Base-by-base conservation (phyloP, 2,888 invertebrate genomes). In the Heliconius aoede region DNA sequence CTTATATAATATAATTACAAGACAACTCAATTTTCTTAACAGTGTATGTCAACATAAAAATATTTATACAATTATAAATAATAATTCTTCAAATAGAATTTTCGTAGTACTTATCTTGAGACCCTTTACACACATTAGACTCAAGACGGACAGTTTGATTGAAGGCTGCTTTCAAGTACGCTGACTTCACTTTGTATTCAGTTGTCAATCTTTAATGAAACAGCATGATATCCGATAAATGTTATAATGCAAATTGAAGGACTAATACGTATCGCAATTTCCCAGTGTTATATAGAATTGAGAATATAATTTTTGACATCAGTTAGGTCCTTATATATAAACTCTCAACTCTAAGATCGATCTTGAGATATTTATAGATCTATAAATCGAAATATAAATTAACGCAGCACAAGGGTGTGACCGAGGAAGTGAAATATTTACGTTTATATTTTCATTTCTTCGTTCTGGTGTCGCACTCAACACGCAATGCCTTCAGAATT, bases 111-210 rank as follows among this genome's bases (percentile, higher is more conserved):
- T 32, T 69, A 69, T 69, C 51, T 69, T 30, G 21, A 30, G 55
- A 24, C 55, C 55, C 32, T 69, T 69, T 69, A 32, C 36, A 58
- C 24, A 36, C 11, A 36, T 72, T 40, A 26, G 61, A 21, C 72
- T 26, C 58, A 28, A 61, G 72, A 72, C 61, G 60, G 72, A 72
- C 72, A 72, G 58, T 60, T n/a, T 72, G 36, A 72, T 72, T 61
- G 72, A 72, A 61, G 60, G 61, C 40, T 72, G 26, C 58, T 72
- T 72, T 72, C 72, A 72, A 60, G 72, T 61, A 61, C 72, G 60
- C 60, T 72, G 72, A 72, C 72, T 72, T 40, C 60, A 60, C 72
- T 40, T 61, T 72, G 72, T 72, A 72, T 72, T 72, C 72, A 72
- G 60, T 60, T 60, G 72, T 72, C 72, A 72, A 28, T 72, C 61